phyloP scores from a whole-genome alignment of 2,797 vertebrate species.

The Denticeps clupeoides region DNA sequence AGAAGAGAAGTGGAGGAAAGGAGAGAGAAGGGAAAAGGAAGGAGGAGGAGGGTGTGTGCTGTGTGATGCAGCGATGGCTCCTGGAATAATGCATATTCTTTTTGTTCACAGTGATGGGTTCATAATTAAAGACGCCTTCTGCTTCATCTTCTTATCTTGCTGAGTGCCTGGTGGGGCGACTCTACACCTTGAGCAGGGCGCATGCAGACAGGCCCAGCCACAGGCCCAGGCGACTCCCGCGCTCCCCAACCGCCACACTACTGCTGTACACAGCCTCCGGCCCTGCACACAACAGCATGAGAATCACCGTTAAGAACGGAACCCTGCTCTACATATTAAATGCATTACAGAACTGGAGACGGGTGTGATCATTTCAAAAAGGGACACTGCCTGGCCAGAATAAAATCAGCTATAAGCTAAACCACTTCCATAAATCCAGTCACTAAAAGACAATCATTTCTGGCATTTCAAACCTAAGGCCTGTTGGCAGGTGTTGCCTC shows the following conservation, averaged over 20 bases:
- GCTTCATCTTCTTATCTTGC: slow-evolving; percentile 37
- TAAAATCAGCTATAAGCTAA: too few species aligned
- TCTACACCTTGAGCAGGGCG: slow-evolving; percentile 61
- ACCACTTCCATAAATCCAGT: too few species aligned
- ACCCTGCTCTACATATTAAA: too few species aligned
- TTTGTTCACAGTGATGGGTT: slow-evolving; percentile 92
- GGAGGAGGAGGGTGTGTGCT: slow-evolving; percentile 32
- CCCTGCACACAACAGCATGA: slow-evolving; percentile 38
- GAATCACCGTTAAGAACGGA: too few species aligned
- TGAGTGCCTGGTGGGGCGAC: slow-evolving; percentile 18
- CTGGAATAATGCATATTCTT: slow-evolving; percentile 84
- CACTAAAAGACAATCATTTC: too few species aligned
- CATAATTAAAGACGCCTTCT: slow-evolving; percentile 68
- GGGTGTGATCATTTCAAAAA: too few species aligned
- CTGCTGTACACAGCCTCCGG: slow-evolving; percentile 57
- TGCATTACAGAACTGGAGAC: too few species aligned
- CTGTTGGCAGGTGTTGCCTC: too few species aligned
- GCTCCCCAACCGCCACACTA: slow-evolving; percentile 38
- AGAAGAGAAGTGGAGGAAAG: slow-evolving; percentile 15
- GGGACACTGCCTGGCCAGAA: too few species aligned
- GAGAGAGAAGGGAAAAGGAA: slow-evolving; percentile 22
- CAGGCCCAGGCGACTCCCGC: slow-evolving; percentile 39
- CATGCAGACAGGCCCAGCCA: slow-evolving; percentile 52
- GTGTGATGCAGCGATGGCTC: slow-evolving; percentile 67
- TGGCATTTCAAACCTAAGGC: too few species aligned